Percentiles rank a stretch among this genome's conserved stretches.
Evolutionary conservation across 2,113 vertebrate genomes (phyloP).

Genomic region (Lynx canadensis): DNA sequence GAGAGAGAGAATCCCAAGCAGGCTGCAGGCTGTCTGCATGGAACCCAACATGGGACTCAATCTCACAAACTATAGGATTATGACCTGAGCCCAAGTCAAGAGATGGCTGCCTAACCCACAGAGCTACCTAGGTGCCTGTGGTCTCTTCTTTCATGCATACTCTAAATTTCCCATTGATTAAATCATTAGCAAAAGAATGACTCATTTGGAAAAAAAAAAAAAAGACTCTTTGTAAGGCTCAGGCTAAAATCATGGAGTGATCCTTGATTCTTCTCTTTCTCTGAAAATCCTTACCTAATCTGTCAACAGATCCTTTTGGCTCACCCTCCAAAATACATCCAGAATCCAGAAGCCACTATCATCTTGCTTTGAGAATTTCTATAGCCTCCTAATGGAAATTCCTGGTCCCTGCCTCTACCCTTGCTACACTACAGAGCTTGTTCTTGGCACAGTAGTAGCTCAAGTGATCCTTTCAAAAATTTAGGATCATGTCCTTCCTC

Average conservation of each 20-base stretch:
- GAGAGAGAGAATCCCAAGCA: no score
- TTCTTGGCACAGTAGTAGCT: not conserved
- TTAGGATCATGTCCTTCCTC: not conserved
- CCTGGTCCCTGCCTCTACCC: not conserved
- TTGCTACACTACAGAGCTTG: not conserved
- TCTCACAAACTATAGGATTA: no score
- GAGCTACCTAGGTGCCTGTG: no score
- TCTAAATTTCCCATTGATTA: not conserved
- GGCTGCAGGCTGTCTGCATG: no score
- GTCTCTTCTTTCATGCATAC: not conserved
- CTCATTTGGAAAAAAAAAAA: not conserved
- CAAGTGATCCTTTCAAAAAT: not conserved
- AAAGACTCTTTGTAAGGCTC: slow-evolving; percentile 10
- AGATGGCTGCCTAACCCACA: no score
- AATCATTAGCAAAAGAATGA: slow-evolving; percentile 19
- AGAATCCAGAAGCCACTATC: not conserved
- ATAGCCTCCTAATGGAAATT: not conserved
- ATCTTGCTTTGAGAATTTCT: not conserved
- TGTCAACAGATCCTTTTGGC: not conserved
- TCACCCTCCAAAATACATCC: not conserved
- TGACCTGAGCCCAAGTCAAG: no score
- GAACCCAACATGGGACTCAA: no score
- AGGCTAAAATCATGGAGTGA: not conserved
- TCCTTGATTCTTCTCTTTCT: not conserved
- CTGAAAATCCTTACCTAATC: not conserved